These are phyloP conservation scores for Auanema freiburgensis DNA, from an alignment of 2,888 invertebrate species.

Conservation along the genomic window DNA sequence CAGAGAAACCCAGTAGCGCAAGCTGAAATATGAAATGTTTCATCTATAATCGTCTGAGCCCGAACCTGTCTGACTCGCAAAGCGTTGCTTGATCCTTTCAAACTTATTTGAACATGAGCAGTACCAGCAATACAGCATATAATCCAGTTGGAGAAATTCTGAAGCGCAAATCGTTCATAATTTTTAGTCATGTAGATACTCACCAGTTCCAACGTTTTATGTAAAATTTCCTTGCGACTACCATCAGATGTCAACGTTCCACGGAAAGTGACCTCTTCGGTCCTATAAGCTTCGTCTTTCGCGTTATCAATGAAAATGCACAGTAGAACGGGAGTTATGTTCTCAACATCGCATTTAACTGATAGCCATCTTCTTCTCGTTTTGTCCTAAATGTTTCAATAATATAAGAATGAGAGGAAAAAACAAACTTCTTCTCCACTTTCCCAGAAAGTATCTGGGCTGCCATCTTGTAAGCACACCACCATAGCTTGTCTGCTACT, in stretches of 20 bases:
- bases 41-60: too few species aligned
- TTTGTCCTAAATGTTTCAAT: slow-evolving; percentile 74
- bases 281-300: slow-evolving; percentile 67
- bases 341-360: slow-evolving; percentile 66
- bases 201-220: slow-evolving; percentile 30
- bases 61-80: slow-evolving; percentile 80
- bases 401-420: background rate
- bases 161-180: slow-evolving; percentile 16
- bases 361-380: slow-evolving; percentile 77
- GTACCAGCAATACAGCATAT: slow-evolving; percentile 71
- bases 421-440: slow-evolving; percentile 91
- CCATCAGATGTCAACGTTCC: slow-evolving; percentile 28
- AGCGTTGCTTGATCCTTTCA: slow-evolving; percentile 88
- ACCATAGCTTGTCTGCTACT: slow-evolving; percentile 93
- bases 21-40: slow-evolving; percentile 23
- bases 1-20: slow-evolving; percentile 33
- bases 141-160: slow-evolving; percentile 76
- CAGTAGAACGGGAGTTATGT: slow-evolving; percentile 75
- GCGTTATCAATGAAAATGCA: slow-evolving; percentile 92
- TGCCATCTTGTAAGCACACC: slow-evolving; percentile 85
- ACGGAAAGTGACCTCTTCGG: slow-evolving; percentile 22
- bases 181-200: slow-evolving; percentile 1
- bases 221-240: slow-evolving; percentile 26
- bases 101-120: slow-evolving; percentile 74
- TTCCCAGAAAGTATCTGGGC: slow-evolving; percentile 98